Evolutionary conservation across 2,888 invertebrate species (phyloP), one percentile per base, ranked within the genome.

Genomic region (Catocala fraxini): DNA sequence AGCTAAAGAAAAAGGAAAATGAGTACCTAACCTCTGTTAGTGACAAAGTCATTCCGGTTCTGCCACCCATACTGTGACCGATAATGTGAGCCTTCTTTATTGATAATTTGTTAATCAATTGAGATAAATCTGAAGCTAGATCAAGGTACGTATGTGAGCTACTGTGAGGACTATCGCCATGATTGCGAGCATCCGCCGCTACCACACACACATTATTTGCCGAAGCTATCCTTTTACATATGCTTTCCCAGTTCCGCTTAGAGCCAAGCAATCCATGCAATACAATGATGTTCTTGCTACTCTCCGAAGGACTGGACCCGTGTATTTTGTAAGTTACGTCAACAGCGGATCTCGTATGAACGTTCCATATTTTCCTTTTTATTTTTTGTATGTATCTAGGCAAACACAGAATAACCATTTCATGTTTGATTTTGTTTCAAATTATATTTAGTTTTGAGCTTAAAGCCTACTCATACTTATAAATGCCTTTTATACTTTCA

Each of bases 41-140:
- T 2, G 98, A 96, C 47, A 97, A 93, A 52, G 95, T 95, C 98
- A 99, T 98, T 70, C 96, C 96, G 0, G 97, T 95, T 66, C 97
- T 96, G 4, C 99, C 99, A 0, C 99, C 99, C 97, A 99, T 98
- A 72, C 98, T 98, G 86, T 99, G 99, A 0, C 99, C 98, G 79
- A 99, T 88, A 33, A 98, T 79, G 42, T 95, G 86, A 0, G 95
- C 95, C 83, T 95, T 58, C 5, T 56, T 13, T 6, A 77, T 10
- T 25, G 56, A 47, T 39, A 71, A 58, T 3, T 60, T 35, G 1
- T 53, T n/a, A 6, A 68, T 51, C 15, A 77, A 46, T 12, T 65
- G 46, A 0, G 51, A 49, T 6, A 65, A 47, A 51, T 77, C 76
- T 13, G 59, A 15, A 13, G 75, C 75, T 25, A 70, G 51, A 6